These are phyloP conservation scores for Stegodyphus mimosarum DNA, from an alignment of 1,140 invertebrate genomes.

Conservation along the genomic window DNA sequence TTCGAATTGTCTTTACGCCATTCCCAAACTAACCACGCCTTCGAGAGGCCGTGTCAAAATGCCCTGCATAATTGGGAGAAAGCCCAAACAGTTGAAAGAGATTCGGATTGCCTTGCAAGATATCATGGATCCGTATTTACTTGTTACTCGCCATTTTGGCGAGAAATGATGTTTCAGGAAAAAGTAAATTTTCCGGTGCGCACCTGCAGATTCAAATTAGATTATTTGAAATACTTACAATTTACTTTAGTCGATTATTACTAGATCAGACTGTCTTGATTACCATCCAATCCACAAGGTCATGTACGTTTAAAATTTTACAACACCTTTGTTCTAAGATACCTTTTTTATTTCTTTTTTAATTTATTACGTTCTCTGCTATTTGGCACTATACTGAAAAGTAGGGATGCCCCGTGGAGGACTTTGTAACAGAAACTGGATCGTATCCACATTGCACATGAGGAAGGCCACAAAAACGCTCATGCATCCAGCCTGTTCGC, in stretches of 20 bases:
- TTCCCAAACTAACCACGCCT: constrained; percentile 18
- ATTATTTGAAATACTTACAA: neutral
- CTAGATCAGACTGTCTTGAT: neutral
- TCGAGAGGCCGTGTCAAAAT: constrained; percentile 23
- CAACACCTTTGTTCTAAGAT: too few species aligned
- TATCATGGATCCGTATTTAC: neutral
- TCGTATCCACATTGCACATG: too few species aligned
- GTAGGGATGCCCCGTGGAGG: too few species aligned
- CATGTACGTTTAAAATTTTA: too few species aligned
- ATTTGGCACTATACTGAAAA: too few species aligned
- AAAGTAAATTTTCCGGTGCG: neutral
- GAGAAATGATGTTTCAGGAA: neutral
- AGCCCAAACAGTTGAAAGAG: constrained; percentile 29
- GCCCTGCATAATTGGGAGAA: constrained; percentile 48
- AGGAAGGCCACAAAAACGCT: too few species aligned
- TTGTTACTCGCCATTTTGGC: constrained; percentile 2
- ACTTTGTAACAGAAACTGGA: too few species aligned
- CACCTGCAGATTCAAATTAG: neutral
- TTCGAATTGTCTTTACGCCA: neutral
- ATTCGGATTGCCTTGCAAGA: neutral
- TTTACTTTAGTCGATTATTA: neutral
- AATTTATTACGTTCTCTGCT: too few species aligned
- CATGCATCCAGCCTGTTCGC: too few species aligned
- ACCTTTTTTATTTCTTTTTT: too few species aligned
- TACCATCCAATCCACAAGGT: neutral